Evolutionary conservation across 2,888 invertebrate genomes (phyloP), one percentile per base, ranked within the genome.

Genomic region (Apeira syringaria): DNA sequence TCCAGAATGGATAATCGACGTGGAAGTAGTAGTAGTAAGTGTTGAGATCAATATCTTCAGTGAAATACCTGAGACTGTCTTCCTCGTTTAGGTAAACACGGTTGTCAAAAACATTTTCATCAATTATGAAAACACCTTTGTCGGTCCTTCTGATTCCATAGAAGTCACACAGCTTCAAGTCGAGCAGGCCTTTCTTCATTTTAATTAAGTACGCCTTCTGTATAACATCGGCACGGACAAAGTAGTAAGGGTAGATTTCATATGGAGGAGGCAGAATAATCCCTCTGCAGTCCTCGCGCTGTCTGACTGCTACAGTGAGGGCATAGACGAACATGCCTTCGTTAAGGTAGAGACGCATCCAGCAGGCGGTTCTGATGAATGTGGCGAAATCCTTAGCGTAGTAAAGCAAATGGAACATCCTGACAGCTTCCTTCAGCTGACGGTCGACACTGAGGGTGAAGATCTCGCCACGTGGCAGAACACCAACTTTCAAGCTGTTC

Each of bases 221-320:
- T 57, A 94, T 89, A n/a, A 94, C 92, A 61, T 94, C 93, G 11
- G 91, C 85, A 61, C 93, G 92, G 51, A 94, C 92, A 77, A 92
- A 94, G 70, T 90, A 91, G 81, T 93, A 92, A 0, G 94, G 94
- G 52, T 92, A 87, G 56, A 92, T 86, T 72, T 92, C 92, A 59
- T 92, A 92, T 1, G 90, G 85, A 47, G 92, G 90, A 27, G 92
- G 92, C 17, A 92, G 68, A 15, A 90, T 76, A 37, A 92, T 76
- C 17, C 87, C 87, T 49, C 67, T 83, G 74, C 84, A 86, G 65
- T 91, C 91, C 5, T 81, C 76, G 33, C 91, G 85, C 58, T 91
- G 91, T 58, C 89, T 80, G 52, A 87, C 78, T 22, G 91, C 91
- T 3, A 91, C 83, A 47, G 86, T 89, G 10, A 91, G 74, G 34